Evolutionary conservation across 2,888 invertebrate species (phyloP), one percentile per base, ranked within the genome.

Genomic region (Chalcosyrphus nemorum): DNA sequence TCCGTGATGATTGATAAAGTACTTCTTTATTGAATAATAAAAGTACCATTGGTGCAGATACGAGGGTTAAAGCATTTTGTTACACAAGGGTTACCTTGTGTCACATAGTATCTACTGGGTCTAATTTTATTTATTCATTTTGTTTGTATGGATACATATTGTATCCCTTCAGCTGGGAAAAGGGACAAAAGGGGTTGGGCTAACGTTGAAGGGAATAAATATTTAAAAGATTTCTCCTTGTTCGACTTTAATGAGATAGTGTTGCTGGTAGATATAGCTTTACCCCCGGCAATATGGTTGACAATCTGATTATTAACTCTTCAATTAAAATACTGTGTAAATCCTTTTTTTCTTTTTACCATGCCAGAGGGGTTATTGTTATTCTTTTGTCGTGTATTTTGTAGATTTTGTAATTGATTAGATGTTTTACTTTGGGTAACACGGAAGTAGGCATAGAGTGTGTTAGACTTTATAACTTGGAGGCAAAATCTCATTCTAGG

Each of bases 1-100:
- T 81, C 75, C 77, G 70, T 81, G 78, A 85, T 85, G 85, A 85
- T 85, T 85, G 85, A 85, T 85, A 85, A 85, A 85, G 85, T 85
- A 76, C 80, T 85, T 85, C 85, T 85, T 81, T 81, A 85, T 85
- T 85, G 81, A 71, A 85, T 65, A 61, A 85, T 66, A 81, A 85
- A 47, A 70, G 61, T 61, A 68, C 71, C 77, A 66, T 50, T 35
- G 71, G 66, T 66, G 45, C 57, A 11, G 19, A 38, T 21, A 32
- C 24, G 9, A 11, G 9, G 24, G 1, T 50, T 65, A 72, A 65
- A 65, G 57, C 71, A 72, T 70, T 65, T 65, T 27, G 65, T 56
- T 27, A 57, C 74, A 15, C n/a, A n/a, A n/a, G 21, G 35, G 15
- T 2, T 38, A 47, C 52, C 27, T 41, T 78, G 77, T 82, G 78